phyloP scores from a whole-genome alignment of 2,797 vertebrate genomes.

The Petrocephalus schoutedeni region DNA sequence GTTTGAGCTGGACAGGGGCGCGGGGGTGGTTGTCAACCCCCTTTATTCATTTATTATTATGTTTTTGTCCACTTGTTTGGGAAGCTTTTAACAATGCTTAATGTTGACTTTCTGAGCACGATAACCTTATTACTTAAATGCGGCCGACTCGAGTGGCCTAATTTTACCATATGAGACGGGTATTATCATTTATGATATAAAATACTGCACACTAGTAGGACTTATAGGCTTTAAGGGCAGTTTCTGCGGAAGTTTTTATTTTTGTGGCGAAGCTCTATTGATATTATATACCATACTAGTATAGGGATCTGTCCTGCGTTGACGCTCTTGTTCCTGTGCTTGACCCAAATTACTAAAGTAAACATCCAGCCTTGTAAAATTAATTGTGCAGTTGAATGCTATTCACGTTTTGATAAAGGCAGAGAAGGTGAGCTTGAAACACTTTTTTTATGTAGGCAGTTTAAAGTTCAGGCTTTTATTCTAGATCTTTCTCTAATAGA shows the following conservation, averaged over 20 bases:
- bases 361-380: neutral
- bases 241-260: neutral
- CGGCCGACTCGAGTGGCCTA: neutral
- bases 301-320: neutral
- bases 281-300: neutral
- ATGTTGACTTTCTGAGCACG: neutral
- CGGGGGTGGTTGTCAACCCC: neutral
- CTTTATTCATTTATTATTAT: neutral
- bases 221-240: neutral
- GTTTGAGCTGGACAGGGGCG: neutral
- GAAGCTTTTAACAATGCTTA: no score
- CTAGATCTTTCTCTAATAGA: neutral
- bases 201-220: neutral
- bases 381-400: conserved; percentile 8
- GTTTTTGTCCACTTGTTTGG: neutral
- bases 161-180: neutral
- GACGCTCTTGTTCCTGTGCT: neutral
- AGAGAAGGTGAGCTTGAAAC: neutral
- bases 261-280: neutral
- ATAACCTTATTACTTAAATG: neutral
- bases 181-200: neutral
- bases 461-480: neutral
- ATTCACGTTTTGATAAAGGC: conserved; percentile 26
- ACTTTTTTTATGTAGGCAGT: neutral
- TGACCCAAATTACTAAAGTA: neutral